Conservation (phyloP, 1,140 invertebrate species). For the Procambarus clarkii region DNA sequence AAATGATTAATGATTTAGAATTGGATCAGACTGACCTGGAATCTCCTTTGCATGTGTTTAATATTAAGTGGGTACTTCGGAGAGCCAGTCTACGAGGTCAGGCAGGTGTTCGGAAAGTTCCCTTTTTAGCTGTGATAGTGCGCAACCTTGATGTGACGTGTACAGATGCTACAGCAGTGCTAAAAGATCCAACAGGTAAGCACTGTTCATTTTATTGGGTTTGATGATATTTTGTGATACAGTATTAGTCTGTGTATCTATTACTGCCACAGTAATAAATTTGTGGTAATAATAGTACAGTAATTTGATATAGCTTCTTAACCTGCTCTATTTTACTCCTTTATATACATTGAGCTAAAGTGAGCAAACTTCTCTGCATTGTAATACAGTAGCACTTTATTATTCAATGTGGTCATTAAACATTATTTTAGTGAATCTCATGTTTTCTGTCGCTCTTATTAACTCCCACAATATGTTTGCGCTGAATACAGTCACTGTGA, state of each 20-base stretch:
- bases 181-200: conserved; percentile 61
- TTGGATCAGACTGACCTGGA: conserved; percentile 19
- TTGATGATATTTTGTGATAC: neutral
- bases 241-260: neutral
- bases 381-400: no score
- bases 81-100: conserved; percentile 34
- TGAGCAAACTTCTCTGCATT: no score
- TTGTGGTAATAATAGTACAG: no score
- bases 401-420: no score
- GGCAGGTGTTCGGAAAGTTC: conserved; percentile 47
- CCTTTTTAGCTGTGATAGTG: conserved; percentile 56
- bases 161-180: conserved; percentile 20
- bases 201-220: neutral
- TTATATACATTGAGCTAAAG: no score
- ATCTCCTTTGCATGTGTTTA: conserved; percentile 50
- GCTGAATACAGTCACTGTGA: no score
- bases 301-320: no score
- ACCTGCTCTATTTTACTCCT: no score
- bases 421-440: no score
- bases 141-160: conserved; percentile 34
- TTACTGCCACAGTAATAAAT: no score
- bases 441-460: no score
- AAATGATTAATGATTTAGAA: conserved; percentile 53
- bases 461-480: no score
- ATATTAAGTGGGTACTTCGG: conserved; percentile 43